These are phyloP conservation scores for Bergia puertoricense DNA, from an alignment of 92 coral and sea anemone species.

Conservation along the genomic window DNA sequence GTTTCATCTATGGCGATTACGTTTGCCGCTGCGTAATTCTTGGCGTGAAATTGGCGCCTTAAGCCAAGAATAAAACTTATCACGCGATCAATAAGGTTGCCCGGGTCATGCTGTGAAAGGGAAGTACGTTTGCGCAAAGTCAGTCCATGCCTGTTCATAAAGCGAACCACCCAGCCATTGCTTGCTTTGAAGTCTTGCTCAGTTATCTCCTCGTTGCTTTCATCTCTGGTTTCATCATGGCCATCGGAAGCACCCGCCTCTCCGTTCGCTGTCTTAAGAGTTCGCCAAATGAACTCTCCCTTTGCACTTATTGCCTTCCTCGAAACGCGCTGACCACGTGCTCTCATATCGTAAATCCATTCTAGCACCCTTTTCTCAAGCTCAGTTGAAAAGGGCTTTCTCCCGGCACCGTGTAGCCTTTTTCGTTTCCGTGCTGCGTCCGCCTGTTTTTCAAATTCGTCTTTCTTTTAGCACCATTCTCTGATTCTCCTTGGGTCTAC, in stretches of 20 bases:
- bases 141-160: no score
- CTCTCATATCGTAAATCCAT: conserved; percentile 42
- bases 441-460: conserved; percentile 13
- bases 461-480: conserved; percentile 25
- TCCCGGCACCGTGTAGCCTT: conserved; percentile 8
- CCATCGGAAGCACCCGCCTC: conserved; percentile 5
- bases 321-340: conserved; percentile 40
- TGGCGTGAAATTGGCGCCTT: conserved; percentile 44
- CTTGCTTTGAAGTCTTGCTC: not conserved
- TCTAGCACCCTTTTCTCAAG: conserved; percentile 42
- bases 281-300: conserved; percentile 43
- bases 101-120: conserved; percentile 42
- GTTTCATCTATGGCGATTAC: conserved; percentile 30
- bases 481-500: conserved; percentile 38
- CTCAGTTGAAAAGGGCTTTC: conserved; percentile 14
- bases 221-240: conserved; percentile 21
- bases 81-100: conserved; percentile 49
- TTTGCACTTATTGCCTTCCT: conserved; percentile 28
- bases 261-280: conserved; percentile 36
- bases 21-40: conserved; percentile 42
- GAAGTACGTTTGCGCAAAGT: no score
- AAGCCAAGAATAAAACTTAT: conserved; percentile 45
- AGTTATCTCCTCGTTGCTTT: conserved; percentile 33
- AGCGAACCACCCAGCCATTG: no score
- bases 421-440: conserved; percentile 28